These are phyloP conservation scores for Eumaeus atala DNA, from an alignment of 1,140 invertebrate species.

Conservation along the genomic window DNA sequence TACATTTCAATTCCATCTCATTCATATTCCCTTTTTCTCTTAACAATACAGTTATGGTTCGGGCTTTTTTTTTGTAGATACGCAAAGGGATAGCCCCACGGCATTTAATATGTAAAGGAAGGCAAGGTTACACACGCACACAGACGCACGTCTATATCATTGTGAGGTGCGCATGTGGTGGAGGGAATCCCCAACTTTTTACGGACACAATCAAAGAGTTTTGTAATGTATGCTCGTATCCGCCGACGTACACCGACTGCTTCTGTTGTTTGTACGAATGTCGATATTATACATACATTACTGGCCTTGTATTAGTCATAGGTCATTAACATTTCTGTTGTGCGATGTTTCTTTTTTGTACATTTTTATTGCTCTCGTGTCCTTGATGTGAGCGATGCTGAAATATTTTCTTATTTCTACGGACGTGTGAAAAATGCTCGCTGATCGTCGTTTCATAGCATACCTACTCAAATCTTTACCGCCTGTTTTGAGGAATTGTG, in stretches of 20 bases:
- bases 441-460: background rate
- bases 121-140: slow-evolving; percentile 71
- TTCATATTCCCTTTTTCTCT: slow-evolving; percentile 65
- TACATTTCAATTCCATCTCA: slow-evolving; percentile 65
- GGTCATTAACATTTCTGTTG: slow-evolving; percentile 69
- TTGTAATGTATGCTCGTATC: slow-evolving; percentile 71
- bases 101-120: slow-evolving; percentile 73
- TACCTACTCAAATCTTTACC: background rate
- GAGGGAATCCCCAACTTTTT: slow-evolving; percentile 73
- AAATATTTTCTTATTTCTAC: slow-evolving; percentile 27
- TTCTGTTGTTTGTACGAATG: slow-evolving; percentile 65
- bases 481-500: too few species aligned
- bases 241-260: slow-evolving; percentile 52
- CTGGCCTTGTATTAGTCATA: slow-evolving; percentile 67
- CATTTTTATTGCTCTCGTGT: slow-evolving; percentile 48
- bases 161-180: slow-evolving; percentile 64
- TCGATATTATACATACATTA: slow-evolving; percentile 71
- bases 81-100: slow-evolving; percentile 71
- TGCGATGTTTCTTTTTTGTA: slow-evolving; percentile 58
- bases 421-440: background rate
- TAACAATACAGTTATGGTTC: slow-evolving; percentile 65
- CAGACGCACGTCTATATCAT: slow-evolving; percentile 32
- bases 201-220: slow-evolving; percentile 72
- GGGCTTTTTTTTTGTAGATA: slow-evolving; percentile 65
- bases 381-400: slow-evolving; percentile 33